Percentiles rank a stretch among this genome's conserved stretches.
These are phyloP conservation scores for Prionailurus bengalensis DNA, from an alignment of 2,113 vertebrate species.

Conservation along the genomic window DNA sequence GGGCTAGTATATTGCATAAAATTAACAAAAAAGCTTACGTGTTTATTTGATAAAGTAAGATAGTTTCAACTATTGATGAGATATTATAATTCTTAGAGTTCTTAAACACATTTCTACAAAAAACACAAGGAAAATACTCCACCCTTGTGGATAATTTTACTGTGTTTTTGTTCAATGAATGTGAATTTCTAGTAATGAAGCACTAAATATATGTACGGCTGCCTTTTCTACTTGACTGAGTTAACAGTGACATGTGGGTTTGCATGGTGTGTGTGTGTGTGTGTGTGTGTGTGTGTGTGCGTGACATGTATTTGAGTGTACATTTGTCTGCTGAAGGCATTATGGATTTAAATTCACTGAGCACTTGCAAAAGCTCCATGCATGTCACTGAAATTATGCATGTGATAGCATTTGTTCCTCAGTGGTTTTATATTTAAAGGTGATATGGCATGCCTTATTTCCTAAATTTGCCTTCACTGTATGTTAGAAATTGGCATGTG, in stretches of 20 bases:
- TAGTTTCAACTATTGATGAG: not conserved
- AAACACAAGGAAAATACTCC: not conserved
- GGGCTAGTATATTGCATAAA: not conserved
- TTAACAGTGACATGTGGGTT: not conserved
- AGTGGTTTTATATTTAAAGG: conserved; percentile 44
- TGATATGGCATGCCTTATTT: conserved; percentile 30
- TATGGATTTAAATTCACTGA: conserved; percentile 35
- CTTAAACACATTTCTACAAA: conserved; percentile 21
- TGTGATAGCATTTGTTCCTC: conserved; percentile 6
- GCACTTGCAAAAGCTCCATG: not conserved
- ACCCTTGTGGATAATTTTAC: not conserved
- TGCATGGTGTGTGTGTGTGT: not conserved
- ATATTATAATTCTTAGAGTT: not conserved
- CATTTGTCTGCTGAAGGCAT: not conserved
- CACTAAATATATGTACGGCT: not conserved
- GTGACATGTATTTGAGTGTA: not conserved
- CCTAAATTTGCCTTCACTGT: conserved; percentile 26
- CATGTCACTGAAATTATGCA: not conserved
- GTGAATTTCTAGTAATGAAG: conserved; percentile 1
- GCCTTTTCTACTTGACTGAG: conserved; percentile 46
- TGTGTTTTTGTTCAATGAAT: not conserved
- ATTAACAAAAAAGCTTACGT: not conserved
- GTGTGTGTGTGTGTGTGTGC: not conserved
- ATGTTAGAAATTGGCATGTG: conserved; percentile 7
- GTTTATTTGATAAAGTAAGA: conserved; percentile 16